phyloP scores from a whole-genome alignment of 1,140 invertebrate genomes.

The Kradibia gibbosae region DNA sequence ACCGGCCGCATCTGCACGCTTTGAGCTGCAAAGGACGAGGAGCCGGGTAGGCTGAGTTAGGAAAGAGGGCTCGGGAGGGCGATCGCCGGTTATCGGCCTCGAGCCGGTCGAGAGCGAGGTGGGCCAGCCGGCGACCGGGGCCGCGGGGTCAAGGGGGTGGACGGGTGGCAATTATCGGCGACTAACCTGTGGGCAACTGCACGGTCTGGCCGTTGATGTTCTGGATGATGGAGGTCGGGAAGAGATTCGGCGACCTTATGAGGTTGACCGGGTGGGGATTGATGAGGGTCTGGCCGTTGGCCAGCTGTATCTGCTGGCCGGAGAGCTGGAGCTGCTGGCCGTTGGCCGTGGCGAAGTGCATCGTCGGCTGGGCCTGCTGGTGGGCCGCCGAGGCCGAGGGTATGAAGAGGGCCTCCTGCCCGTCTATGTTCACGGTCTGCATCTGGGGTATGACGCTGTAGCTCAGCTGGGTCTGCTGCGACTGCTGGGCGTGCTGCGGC shows the following conservation, averaged over 20 bases:
- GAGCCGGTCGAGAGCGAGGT: too few relatives aligned
- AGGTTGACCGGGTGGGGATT: constrained; percentile 74
- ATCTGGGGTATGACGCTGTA: constrained; percentile 81
- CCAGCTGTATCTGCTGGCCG: constrained; percentile 75
- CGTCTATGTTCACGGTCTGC: constrained; percentile 93
- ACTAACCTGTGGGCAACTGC: constrained; percentile 69
- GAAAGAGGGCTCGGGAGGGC: too few relatives aligned
- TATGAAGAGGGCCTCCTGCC: constrained; percentile 92
- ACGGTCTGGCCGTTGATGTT: constrained; percentile 71
- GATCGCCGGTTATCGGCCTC: too few relatives aligned
- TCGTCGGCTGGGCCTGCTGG: constrained; percentile 66
- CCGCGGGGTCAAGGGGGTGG: too few relatives aligned
- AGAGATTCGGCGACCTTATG: constrained; percentile 67
- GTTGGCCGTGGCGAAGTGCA: constrained; percentile 68
- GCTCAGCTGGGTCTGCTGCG: constrained; percentile 73
- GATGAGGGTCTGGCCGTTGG: constrained; percentile 72
- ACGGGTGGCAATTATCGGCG: too few relatives aligned
- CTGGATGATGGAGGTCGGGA: constrained; percentile 70
- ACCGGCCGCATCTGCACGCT: constrained; percentile 83
- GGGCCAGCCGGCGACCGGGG: too few relatives aligned
- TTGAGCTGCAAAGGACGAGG: constrained; percentile 76
- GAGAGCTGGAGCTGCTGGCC: constrained; percentile 72
- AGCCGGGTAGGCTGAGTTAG: too few relatives aligned
- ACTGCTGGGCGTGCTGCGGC: constrained; percentile 70
- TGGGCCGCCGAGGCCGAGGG: constrained; percentile 74